Conservation (phyloP, 2,888 invertebrate genomes). For the Pimpla rufipes region DNA sequence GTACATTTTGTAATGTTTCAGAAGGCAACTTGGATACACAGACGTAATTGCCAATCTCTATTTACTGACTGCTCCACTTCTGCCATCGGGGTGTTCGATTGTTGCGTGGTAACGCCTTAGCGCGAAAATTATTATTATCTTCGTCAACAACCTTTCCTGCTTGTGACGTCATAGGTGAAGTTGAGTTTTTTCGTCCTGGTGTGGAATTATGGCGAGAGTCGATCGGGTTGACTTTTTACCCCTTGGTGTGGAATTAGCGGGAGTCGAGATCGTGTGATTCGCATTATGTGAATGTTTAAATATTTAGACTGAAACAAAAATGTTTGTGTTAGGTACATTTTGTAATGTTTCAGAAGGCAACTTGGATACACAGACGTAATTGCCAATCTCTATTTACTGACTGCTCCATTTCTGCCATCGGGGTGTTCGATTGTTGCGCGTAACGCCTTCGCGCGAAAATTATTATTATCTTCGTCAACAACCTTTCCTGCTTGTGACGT, state of each 20-base stretch:
- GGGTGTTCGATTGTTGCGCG: constrained; percentile 7
- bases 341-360: no score
- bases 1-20: no score
- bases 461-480: neutral
- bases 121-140: neutral
- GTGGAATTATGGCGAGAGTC: no score
- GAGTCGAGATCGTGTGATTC: no score
- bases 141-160: neutral
- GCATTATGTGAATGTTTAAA: no score
- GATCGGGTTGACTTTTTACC: no score
- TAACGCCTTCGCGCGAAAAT: constrained; percentile 5
- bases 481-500: neutral
- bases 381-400: constrained; percentile 20
- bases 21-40: no score
- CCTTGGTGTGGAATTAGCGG: no score
- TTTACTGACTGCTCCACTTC: constrained; percentile 20
- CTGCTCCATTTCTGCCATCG: constrained; percentile 17
- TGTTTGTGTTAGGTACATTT: no score
- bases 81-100: constrained; percentile 9
- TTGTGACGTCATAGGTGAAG: neutral
- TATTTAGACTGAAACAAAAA: no score
- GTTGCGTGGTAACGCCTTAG: constrained; percentile 3
- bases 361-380: no score
- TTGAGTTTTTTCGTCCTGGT: neutral
- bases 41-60: constrained; percentile 24